A percentile compares a stretch with the other conserved stretches of the same genome.
phyloP scores from a whole-genome alignment of 2,113 vertebrate genomes.

The Proterorhinus semilunaris region DNA sequence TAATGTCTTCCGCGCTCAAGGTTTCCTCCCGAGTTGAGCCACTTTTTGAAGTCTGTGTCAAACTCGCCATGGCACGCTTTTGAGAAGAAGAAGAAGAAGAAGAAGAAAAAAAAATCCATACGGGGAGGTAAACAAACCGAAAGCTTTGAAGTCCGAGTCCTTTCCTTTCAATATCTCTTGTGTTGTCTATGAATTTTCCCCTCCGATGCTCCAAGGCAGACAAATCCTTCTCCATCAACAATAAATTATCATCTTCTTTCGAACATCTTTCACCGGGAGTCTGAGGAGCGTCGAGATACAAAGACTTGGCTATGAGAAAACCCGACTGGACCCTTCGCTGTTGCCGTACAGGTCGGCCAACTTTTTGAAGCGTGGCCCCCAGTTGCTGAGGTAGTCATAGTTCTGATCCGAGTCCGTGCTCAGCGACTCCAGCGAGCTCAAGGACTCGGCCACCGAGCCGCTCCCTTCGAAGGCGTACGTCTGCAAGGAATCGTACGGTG shows the following conservation, averaged over 20 bases:
- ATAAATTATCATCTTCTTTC: constrained; percentile 53
- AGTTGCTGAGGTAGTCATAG: constrained; percentile 95
- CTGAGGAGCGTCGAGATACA: constrained; percentile 32
- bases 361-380: constrained; percentile 95
- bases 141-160: constrained; percentile 65
- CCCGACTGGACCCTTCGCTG: constrained; percentile 73
- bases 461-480: constrained; percentile 93
- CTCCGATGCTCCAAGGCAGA: constrained; percentile 42
- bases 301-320: constrained; percentile 85
- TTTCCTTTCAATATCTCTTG: constrained; percentile 44
- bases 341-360: constrained; percentile 94
- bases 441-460: constrained; percentile 89
- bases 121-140: constrained; percentile 67
- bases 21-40: constrained; percentile 58
- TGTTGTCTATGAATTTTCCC: constrained; percentile 57
- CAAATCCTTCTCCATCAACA: constrained; percentile 50
- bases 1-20: constrained; percentile 66
- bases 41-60: constrained; percentile 68
- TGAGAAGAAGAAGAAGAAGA: constrained; percentile 8
- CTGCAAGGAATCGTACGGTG: constrained; percentile 94
- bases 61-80: constrained; percentile 58
- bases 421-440: constrained; percentile 92
- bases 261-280: constrained; percentile 15
- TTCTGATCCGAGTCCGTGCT: constrained; percentile 97
- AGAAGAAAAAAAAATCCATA: constrained; percentile 63